Conservation (phyloP, 2,888 invertebrate genomes). For the Xylota sylvarum region DNA sequence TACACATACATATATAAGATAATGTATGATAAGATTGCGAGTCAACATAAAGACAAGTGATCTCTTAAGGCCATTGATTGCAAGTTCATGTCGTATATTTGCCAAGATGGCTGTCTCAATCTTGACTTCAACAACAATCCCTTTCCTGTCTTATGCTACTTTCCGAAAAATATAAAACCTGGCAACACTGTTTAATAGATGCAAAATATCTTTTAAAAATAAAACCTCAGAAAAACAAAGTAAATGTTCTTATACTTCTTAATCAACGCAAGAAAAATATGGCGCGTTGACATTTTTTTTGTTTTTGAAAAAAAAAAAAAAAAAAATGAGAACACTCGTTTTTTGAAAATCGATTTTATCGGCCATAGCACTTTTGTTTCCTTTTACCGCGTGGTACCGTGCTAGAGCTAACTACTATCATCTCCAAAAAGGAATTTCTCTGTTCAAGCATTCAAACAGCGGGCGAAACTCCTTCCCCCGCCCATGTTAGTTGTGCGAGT, state of each 20-base stretch:
- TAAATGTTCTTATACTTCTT: conserved; percentile 18
- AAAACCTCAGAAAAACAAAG: conserved; percentile 20
- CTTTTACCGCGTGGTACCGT: conserved; percentile 53
- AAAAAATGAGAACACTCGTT: conserved; percentile 19
- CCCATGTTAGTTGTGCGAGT: conserved; percentile 2
- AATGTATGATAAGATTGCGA: too few relatives aligned
- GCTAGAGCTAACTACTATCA: neutral
- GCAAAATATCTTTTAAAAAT: neutral
- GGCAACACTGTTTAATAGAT: conserved; percentile 29
- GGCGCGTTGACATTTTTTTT: conserved; percentile 63
- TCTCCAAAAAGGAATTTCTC: conserved; percentile 13
- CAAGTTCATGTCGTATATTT: too few relatives aligned
- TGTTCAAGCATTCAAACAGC: neutral
- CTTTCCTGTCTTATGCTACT: neutral
- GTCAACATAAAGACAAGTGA: too few relatives aligned
- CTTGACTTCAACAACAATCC: too few relatives aligned
- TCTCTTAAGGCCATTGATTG: too few relatives aligned
- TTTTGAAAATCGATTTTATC: conserved; percentile 73
- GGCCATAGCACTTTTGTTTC: conserved; percentile 46
- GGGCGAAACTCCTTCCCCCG: neutral
- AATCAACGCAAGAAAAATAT: conserved; percentile 50
- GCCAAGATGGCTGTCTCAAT: too few relatives aligned
- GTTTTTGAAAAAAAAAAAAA: neutral
- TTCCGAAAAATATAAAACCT: neutral
- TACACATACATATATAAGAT: too few relatives aligned